phyloP scores from a whole-genome alignment of 92 coral and sea anemone genomes.

The Meandrina meandrites region DNA sequence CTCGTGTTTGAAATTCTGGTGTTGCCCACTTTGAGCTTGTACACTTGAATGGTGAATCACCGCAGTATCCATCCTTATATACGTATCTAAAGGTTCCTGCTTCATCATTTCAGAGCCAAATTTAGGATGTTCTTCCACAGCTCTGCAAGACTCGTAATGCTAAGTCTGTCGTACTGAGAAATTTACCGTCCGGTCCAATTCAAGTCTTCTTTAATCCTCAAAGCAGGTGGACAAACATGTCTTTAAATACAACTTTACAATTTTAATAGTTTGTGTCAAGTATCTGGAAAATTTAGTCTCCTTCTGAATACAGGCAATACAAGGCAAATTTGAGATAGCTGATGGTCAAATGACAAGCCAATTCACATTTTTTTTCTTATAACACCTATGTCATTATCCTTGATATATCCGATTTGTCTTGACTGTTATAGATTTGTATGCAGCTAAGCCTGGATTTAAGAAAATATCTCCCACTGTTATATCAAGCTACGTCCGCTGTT shows the following conservation, averaged over 20 bases:
- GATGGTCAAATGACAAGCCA: neutral
- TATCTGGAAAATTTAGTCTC: neutral
- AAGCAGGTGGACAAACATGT: conserved; percentile 1
- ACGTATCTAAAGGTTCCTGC: conserved; percentile 12
- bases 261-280: neutral
- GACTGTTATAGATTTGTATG: conserved; percentile 14
- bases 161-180: neutral
- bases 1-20: neutral
- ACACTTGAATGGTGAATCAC: conserved; percentile 2
- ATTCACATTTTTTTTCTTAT: neutral
- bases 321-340: neutral
- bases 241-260: neutral
- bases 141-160: neutral
- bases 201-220: neutral
- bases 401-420: too few relatives aligned
- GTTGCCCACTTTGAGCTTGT: neutral
- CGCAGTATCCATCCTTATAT: conserved; percentile 29
- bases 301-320: neutral
- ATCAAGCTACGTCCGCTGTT: conserved; percentile 13
- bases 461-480: neutral
- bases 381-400: too few relatives aligned
- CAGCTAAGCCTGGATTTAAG: neutral
- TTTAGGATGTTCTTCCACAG: neutral
- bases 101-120: neutral
- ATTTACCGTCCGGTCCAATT: neutral